Evolutionary conservation across 2,113 vertebrate species (phyloP).

Genomic region (Egretta garzetta): DNA sequence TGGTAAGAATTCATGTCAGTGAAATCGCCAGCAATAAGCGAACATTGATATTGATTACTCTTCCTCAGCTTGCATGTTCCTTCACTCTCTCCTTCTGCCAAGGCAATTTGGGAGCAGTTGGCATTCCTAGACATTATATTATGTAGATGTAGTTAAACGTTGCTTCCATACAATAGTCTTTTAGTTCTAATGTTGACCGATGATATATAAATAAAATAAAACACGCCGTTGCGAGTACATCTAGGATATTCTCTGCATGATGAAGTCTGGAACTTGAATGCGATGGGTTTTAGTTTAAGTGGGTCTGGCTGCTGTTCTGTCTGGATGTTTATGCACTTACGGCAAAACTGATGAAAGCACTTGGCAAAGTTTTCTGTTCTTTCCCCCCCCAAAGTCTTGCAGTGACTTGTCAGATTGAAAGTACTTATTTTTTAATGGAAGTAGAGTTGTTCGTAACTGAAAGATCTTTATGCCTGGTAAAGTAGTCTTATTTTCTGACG

Average conservation of each 20-base stretch:
- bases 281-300: background rate
- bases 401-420: background rate
- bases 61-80: background rate
- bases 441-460: background rate
- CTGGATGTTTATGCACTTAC: background rate
- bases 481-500: background rate
- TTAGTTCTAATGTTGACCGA: background rate
- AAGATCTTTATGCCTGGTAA: background rate
- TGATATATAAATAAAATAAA: background rate
- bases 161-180: background rate
- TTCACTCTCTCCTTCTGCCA: background rate
- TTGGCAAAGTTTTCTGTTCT: background rate
- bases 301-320: background rate
- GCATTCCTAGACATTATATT: background rate
- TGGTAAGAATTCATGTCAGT: background rate
- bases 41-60: background rate
- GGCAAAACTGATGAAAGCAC: background rate
- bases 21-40: background rate
- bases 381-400: background rate
- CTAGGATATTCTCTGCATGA: background rate
- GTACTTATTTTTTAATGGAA: background rate
- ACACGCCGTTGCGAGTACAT: background rate
- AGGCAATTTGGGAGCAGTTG: background rate
- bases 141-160: background rate
- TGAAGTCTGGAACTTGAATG: background rate